phyloP scores from a whole-genome alignment of 2,888 invertebrate genomes.

The Heliconius charithonia region DNA sequence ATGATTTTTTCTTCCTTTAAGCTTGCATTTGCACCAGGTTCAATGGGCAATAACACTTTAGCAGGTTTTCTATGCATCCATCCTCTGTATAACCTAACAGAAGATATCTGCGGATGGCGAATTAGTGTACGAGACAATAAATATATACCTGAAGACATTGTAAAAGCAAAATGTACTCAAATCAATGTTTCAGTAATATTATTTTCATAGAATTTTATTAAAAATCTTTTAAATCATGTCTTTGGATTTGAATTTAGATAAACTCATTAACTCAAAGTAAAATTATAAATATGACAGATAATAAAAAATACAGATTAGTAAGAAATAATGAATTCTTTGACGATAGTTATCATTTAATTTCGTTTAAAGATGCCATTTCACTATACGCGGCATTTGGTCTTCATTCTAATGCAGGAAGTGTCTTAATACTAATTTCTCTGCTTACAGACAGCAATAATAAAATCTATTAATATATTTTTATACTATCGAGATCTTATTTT shows the following conservation, averaged over 20 bases:
- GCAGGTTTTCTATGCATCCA: conserved; percentile 82
- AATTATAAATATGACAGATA: neutral
- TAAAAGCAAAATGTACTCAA: conserved; percentile 1
- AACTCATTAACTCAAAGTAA: too few relatives aligned
- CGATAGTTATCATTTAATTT: too few relatives aligned
- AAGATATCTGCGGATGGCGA: conserved; percentile 35
- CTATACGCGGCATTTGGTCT: too few relatives aligned
- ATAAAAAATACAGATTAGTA: too few relatives aligned
- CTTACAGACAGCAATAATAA: too few relatives aligned
- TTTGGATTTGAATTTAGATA: neutral
- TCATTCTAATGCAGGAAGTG: too few relatives aligned
- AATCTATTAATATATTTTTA: too few relatives aligned
- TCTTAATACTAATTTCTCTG: too few relatives aligned
- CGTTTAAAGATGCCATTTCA: too few relatives aligned
- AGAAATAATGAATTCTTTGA: too few relatives aligned
- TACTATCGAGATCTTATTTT: too few relatives aligned
- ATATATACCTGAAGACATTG: conserved; percentile 13
- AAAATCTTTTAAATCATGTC: neutral
- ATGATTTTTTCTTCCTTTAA: conserved; percentile 75
- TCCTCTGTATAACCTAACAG: conserved; percentile 69
- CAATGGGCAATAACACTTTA: conserved; percentile 79
- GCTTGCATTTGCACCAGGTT: conserved; percentile 56
- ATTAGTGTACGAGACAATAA: conserved; percentile 25
- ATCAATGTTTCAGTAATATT: neutral
- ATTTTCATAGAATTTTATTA: neutral